Conservation (phyloP, 1,140 invertebrate species). For the Bathynomus jamesi region DNA sequence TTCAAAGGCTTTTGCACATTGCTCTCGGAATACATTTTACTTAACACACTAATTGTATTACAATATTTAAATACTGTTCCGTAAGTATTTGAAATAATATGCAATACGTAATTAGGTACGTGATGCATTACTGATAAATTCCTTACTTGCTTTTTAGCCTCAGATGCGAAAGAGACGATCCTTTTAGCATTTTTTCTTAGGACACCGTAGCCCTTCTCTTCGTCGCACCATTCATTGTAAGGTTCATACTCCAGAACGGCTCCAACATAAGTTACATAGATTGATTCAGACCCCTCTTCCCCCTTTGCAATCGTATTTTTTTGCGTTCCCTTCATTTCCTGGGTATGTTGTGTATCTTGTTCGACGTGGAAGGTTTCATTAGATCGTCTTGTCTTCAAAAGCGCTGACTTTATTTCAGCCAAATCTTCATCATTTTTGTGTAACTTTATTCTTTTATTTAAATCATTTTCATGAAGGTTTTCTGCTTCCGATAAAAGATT, state of each 20-base stretch:
- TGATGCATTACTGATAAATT: not conserved
- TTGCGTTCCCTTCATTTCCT: no score
- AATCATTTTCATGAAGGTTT: no score
- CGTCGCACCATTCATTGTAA: conserved; percentile 7
- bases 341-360: no score
- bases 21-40: no score
- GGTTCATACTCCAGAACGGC: conserved; percentile 29
- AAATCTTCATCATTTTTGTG: no score
- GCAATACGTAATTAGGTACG: not conserved
- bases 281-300: no score
- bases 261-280: conserved; percentile 17
- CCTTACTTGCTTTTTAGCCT: not conserved
- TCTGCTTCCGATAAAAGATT: no score
- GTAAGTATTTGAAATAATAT: not conserved
- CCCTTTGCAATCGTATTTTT: no score
- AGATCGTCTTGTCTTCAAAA: no score
- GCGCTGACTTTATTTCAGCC: no score
- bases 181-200: not conserved
- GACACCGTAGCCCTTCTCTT: conserved; percentile 6
- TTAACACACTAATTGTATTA: not conserved
- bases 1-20: not conserved
- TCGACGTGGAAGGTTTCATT: no score
- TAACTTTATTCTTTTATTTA: no score
- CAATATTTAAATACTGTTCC: not conserved
- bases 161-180: not conserved